A percentile compares a stretch with the other conserved stretches of the same genome.
phyloP scores from a whole-genome alignment of 2,113 vertebrate genomes.

The Pelobates fuscus region DNA sequence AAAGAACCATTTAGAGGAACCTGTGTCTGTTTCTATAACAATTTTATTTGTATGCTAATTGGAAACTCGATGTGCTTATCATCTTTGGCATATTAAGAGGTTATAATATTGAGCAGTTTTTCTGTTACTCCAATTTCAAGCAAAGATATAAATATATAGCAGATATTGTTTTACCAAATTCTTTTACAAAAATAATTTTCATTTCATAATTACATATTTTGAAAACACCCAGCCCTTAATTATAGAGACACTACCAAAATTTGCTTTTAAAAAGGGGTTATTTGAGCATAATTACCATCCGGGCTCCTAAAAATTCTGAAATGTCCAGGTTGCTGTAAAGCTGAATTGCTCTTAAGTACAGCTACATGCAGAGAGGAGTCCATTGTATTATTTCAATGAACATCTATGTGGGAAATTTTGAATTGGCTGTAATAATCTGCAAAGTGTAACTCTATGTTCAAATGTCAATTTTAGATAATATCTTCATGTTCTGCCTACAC shows the following conservation, averaged over 20 bases:
- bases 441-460: constrained; percentile 37
- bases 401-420: constrained; percentile 45
- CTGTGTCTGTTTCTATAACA: too few species aligned
- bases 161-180: constrained; percentile 27
- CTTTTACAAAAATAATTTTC: constrained; percentile 34
- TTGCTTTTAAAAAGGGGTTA: constrained; percentile 29
- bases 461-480: constrained; percentile 51
- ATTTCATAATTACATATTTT: constrained; percentile 45
- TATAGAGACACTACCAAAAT: constrained; percentile 27
- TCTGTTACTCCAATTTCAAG: background rate
- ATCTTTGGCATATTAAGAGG: background rate
- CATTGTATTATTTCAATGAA: constrained; percentile 52
- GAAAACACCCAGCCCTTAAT: constrained; percentile 40
- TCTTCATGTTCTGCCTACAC: constrained; percentile 47
- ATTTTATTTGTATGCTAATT: too few species aligned
- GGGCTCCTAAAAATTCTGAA: constrained; percentile 18
- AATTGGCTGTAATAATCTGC: constrained; percentile 48
- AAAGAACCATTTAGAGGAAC: too few species aligned
- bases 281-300: constrained; percentile 31
- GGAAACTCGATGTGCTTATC: background rate
- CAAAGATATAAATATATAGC: background rate
- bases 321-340: constrained; percentile 37
- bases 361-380: constrained; percentile 36
- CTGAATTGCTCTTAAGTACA: constrained; percentile 49
- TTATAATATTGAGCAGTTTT: background rate